phyloP scores from a whole-genome alignment of 2,113 vertebrate genomes.

The Pristiophorus japonicus region DNA sequence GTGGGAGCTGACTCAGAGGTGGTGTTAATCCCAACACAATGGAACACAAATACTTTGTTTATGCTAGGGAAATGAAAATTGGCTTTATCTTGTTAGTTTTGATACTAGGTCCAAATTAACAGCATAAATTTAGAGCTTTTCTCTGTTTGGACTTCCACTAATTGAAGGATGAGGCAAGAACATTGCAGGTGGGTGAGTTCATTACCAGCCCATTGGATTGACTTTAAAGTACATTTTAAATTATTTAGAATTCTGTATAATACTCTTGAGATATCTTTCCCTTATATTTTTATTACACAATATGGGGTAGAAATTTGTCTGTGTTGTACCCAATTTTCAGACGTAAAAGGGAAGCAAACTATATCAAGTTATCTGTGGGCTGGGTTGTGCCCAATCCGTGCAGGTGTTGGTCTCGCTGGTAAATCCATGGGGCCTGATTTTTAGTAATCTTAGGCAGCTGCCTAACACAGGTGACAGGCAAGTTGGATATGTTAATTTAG shows the following conservation, averaged over 20 bases:
- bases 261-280: neutral
- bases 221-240: neutral
- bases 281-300: neutral
- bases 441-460: neutral
- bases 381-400: neutral
- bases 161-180: neutral
- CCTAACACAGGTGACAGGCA: neutral
- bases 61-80: neutral
- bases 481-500: neutral
- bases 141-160: neutral
- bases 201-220: neutral
- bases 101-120: neutral
- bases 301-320: neutral
- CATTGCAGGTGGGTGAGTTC: neutral
- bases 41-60: neutral
- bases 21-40: neutral
- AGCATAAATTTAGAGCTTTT: neutral
- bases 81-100: neutral
- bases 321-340: neutral
- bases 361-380: neutral
- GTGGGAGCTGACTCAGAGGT: too few relatives aligned
- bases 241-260: neutral
- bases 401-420: neutral
- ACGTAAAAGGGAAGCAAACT: neutral
- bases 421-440: neutral